phyloP scores from a whole-genome alignment of 2,888 invertebrate species.

The Trichopoda pennipes region DNA sequence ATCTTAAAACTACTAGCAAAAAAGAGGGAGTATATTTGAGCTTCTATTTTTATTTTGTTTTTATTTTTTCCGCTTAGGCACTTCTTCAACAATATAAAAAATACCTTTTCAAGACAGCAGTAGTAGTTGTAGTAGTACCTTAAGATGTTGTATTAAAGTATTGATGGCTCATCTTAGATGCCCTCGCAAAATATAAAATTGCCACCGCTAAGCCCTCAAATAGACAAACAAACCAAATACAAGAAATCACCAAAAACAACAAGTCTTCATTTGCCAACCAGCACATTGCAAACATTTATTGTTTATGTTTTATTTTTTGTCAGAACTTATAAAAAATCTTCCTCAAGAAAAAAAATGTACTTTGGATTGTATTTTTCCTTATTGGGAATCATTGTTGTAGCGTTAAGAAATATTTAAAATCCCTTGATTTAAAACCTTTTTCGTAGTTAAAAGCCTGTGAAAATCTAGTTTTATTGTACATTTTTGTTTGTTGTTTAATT shows the following conservation, averaged over 20 bases:
- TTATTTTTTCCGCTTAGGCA: conserved; percentile 1
- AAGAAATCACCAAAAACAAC: background rate
- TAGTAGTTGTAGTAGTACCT: conserved; percentile 12
- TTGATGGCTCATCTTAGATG: conserved; percentile 62
- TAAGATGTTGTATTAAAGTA: conserved; percentile 51
- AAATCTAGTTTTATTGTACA: conserved; percentile 33
- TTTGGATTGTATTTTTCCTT: conserved; percentile 44
- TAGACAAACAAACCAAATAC: background rate
- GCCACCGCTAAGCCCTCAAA: conserved; percentile 54
- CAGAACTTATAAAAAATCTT: conserved; percentile 43
- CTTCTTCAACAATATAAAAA: conserved; percentile 51
- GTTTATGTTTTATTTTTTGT: conserved; percentile 27
- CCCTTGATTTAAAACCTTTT: conserved; percentile 43
- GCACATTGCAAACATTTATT: conserved; percentile 48
- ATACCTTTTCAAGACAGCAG: conserved; percentile 30
- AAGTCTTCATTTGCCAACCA: conserved; percentile 40
- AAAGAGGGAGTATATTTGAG: conserved; percentile 38
- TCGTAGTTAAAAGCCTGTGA: conserved; percentile 50
- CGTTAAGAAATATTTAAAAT: conserved; percentile 18
- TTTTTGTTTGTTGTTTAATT: background rate
- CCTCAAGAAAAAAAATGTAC: conserved; percentile 17
- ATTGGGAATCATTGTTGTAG: conserved; percentile 39
- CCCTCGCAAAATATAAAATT: conserved; percentile 58
- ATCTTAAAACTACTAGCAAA: background rate
- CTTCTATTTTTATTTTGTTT: conserved; percentile 29